phyloP scores from a whole-genome alignment of 2,888 invertebrate species.

The Smittia aterrima region DNA sequence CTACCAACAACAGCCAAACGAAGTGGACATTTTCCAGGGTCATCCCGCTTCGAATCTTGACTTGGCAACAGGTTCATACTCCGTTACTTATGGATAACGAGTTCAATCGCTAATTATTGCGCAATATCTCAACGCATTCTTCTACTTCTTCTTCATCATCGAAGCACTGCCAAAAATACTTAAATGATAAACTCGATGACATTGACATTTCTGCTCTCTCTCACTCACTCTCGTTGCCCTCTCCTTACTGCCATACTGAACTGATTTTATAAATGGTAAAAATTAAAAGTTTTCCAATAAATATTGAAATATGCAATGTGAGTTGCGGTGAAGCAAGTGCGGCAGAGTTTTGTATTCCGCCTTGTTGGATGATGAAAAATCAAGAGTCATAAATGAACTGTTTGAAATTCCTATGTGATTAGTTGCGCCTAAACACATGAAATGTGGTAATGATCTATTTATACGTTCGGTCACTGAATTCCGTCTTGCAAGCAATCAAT shows the following conservation, averaged over 20 bases:
- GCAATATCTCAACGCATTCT: not conserved
- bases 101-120: not conserved
- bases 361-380: not conserved
- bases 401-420: conserved; percentile 15
- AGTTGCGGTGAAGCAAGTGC: conserved; percentile 29
- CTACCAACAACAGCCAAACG: conserved; percentile 45
- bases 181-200: conserved; percentile 19
- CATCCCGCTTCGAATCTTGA: conserved; percentile 74
- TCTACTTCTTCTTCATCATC: not conserved
- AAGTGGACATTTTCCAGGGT: conserved; percentile 58
- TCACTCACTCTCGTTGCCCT: not conserved
- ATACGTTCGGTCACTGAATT: not conserved
- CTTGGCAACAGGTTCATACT: conserved; percentile 72
- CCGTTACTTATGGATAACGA: conserved; percentile 62
- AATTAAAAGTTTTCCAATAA: conserved; percentile 9
- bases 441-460: conserved; percentile 39
- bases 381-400: not conserved
- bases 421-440: conserved; percentile 25
- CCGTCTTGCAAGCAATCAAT: conserved; percentile 22
- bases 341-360: conserved; percentile 25
- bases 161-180: conserved; percentile 24
- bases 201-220: conserved; percentile 2
- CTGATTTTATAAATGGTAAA: conserved; percentile 30
- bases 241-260: conserved; percentile 26
- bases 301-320: conserved; percentile 21